These are phyloP conservation scores for Mionectes olivaceus DNA, from an alignment of 2,797 vertebrate species.

Conservation along the genomic window DNA sequence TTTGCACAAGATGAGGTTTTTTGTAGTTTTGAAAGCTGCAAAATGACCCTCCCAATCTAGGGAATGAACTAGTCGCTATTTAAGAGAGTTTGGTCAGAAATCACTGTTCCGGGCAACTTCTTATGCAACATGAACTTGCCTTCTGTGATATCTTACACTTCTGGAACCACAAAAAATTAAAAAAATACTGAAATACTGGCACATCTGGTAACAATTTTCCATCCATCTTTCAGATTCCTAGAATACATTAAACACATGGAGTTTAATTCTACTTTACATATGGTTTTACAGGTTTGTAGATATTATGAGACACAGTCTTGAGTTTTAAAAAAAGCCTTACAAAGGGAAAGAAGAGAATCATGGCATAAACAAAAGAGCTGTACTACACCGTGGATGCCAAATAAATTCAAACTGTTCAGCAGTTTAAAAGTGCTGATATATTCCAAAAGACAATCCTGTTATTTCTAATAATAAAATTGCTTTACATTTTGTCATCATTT, in stretches of 20 bases:
- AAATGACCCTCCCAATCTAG: neutral
- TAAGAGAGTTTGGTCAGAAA: neutral
- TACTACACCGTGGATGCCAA: neutral
- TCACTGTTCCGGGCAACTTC: neutral
- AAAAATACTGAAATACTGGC: slow-evolving; percentile 2
- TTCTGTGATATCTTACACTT: neutral
- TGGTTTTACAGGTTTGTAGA: neutral
- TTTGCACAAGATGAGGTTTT: neutral
- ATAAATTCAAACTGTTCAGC: neutral
- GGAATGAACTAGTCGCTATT: accelerated
- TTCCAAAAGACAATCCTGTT: neutral
- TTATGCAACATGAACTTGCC: neutral
- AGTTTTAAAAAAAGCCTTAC: neutral
- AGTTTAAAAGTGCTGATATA: neutral
- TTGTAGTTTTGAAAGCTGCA: neutral
- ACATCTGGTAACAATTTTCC: neutral
- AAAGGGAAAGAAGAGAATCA: neutral
- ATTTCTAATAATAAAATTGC: neutral
- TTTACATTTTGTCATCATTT: neutral
- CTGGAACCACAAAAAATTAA: neutral
- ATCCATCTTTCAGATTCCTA: neutral
- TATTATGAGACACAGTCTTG: neutral
- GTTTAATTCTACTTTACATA: neutral
- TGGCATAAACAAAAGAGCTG: neutral
- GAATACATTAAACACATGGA: neutral